Evolutionary conservation across 2,113 vertebrate species (phyloP).

Genomic region (Brachyhypopomus occidentalis): DNA sequence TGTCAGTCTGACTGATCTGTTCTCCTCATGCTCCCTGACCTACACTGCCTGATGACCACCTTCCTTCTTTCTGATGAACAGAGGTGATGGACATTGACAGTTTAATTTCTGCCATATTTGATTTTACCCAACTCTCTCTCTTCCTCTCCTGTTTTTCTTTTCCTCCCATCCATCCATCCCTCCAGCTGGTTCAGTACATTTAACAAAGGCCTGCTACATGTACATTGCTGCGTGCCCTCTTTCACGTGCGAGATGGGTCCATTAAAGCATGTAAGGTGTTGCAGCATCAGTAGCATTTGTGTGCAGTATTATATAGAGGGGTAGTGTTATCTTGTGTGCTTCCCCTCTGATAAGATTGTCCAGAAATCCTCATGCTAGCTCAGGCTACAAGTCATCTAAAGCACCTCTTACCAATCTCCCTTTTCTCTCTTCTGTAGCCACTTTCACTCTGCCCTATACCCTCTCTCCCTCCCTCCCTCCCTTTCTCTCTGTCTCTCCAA

Average conservation of each 20-base stretch:
- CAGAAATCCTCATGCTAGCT: constrained; percentile 45
- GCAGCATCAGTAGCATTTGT: constrained; percentile 58
- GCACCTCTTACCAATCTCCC: constrained; percentile 45
- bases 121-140: constrained; percentile 57
- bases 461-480: constrained; percentile 59
- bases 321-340: constrained; percentile 61
- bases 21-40: constrained; percentile 46
- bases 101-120: constrained; percentile 68
- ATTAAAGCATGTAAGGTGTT: not conserved
- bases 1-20: constrained; percentile 69
- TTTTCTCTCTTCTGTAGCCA: constrained; percentile 38
- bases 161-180: constrained; percentile 37
- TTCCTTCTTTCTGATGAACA: constrained; percentile 65
- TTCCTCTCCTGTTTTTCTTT: constrained; percentile 4
- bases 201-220: too few relatives aligned
- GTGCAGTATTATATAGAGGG: constrained; percentile 73
- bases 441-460: constrained; percentile 64
- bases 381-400: constrained; percentile 61
- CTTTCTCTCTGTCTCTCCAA: constrained; percentile 38
- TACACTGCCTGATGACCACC: not conserved
- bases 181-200: too few relatives aligned
- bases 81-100: constrained; percentile 60
- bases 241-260: not conserved
- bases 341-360: constrained; percentile 35
- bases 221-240: too few relatives aligned